phyloP scores from a whole-genome alignment of 2,113 vertebrate species.

The Callionymus lyra region DNA sequence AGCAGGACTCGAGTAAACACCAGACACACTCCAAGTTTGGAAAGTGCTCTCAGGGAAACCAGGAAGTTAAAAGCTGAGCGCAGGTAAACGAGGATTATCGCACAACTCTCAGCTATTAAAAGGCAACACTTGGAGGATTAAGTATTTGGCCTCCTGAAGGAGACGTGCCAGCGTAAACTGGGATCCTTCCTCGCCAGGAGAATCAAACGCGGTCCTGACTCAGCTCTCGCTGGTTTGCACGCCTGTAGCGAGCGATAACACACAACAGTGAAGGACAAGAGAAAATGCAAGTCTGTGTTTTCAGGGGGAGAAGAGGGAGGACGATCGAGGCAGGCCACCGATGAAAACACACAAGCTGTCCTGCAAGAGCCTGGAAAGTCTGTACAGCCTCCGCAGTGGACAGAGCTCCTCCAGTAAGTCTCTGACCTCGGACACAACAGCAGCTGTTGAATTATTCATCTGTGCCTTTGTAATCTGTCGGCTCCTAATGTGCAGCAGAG shows the following conservation, averaged over 20 bases:
- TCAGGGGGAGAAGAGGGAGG: constrained; percentile 41
- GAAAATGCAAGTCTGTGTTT: constrained; percentile 9
- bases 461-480: no score
- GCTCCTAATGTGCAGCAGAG: no score
- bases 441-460: constrained; percentile 16
- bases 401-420: constrained; percentile 88
- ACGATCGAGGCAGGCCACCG: constrained; percentile 33
- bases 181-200: constrained; percentile 26
- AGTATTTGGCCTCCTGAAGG: constrained; percentile 25
- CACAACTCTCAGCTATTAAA: constrained; percentile 44
- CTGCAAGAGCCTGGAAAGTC: constrained; percentile 81
- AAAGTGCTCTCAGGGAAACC: constrained; percentile 1
- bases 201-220: constrained; percentile 31
- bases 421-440: constrained; percentile 10
- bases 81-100: constrained; percentile 41
- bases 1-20: no score
- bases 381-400: constrained; percentile 78
- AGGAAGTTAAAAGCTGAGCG: constrained; percentile 28
- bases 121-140: constrained; percentile 50
- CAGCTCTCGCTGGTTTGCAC: constrained; percentile 4
- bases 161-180: constrained; percentile 21
- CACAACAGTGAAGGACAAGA: background rate
- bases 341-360: constrained; percentile 58
- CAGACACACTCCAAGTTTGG: no score
- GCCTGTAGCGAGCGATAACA: background rate